A percentile compares a stretch with the other conserved stretches of the same genome.
Conservation (phyloP, 2,888 invertebrate species). For the Sinelater perroti region DNA sequence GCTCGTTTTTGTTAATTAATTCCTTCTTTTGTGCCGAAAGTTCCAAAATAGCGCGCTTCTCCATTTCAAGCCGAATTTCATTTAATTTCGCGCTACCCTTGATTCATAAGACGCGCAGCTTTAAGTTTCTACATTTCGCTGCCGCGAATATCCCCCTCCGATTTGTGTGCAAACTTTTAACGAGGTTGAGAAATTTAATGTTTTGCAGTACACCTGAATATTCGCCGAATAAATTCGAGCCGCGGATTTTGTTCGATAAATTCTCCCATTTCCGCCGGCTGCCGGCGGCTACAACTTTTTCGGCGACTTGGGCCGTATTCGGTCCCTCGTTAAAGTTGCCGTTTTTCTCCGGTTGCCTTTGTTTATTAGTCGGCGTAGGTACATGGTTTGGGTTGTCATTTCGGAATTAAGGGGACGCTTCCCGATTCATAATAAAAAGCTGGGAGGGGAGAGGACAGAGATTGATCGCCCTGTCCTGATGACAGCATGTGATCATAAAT, state of each 20-base stretch:
- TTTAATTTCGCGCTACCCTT: slow-evolving; percentile 8
- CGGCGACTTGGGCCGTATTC: too few species aligned
- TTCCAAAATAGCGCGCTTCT: neutral
- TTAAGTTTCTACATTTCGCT: slow-evolving; percentile 13
- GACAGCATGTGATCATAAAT: slow-evolving; percentile 19
- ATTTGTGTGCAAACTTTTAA: slow-evolving; percentile 17
- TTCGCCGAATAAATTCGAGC: slow-evolving; percentile 12
- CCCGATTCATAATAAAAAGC: slow-evolving; percentile 10
- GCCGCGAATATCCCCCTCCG: slow-evolving; percentile 4
- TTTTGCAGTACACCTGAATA: slow-evolving; percentile 13
- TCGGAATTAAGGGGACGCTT: slow-evolving; percentile 4
- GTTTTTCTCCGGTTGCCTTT: too few species aligned
- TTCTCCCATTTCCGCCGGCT: slow-evolving; percentile 5
- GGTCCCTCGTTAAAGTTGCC: too few species aligned
- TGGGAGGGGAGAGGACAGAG: slow-evolving; percentile 7
- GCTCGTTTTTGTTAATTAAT: neutral
- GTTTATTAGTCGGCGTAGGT: too few species aligned
- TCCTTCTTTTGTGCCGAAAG: neutral
- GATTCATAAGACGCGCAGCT: slow-evolving; percentile 15
- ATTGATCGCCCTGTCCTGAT: slow-evolving; percentile 13
- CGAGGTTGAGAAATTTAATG: slow-evolving; percentile 17
- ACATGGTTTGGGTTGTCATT: slow-evolving; percentile 7
- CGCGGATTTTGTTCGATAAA: slow-evolving; percentile 9
- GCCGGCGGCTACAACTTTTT: neutral
- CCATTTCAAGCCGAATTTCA: neutral